Evolutionary conservation across 2,113 vertebrate genomes (phyloP).

Genomic region (Prionailurus viverrinus): DNA sequence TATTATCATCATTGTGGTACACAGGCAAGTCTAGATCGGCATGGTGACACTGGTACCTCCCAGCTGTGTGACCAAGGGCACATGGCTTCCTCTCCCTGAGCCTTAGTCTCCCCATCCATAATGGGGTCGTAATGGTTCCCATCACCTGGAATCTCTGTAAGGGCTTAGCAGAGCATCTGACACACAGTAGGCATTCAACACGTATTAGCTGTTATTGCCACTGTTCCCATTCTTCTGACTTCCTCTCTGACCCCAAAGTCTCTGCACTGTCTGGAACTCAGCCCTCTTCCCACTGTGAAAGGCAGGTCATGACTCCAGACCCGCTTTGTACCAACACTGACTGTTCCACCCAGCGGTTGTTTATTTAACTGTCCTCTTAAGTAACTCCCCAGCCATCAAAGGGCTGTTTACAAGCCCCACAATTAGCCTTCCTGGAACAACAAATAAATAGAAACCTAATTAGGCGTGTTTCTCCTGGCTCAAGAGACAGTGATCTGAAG

Average conservation of each 20-base stretch:
- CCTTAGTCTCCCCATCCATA: neutral
- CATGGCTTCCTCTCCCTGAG: neutral
- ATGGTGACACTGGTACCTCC: neutral
- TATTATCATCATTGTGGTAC: neutral
- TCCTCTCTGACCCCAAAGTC: neutral
- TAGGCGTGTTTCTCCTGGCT: constrained; percentile 59
- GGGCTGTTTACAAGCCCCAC: constrained; percentile 78
- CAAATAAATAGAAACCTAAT: constrained; percentile 77
- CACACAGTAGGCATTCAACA: neutral
- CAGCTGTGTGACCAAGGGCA: neutral
- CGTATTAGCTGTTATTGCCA: neutral
- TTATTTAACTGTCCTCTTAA: constrained; percentile 80
- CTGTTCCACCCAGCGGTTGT: constrained; percentile 33
- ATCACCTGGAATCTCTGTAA: neutral
- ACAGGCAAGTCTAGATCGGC: neutral
- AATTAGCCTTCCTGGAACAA: constrained; percentile 79
- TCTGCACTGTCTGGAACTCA: neutral
- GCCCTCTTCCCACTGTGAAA: neutral
- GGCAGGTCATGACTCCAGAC: neutral
- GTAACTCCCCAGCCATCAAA: constrained; percentile 73
- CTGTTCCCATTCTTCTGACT: neutral
- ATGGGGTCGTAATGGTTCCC: neutral
- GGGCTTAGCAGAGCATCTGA: neutral
- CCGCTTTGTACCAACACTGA: neutral
- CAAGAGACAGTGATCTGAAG: neutral